Conservation (phyloP, 2,113 vertebrate species). For the Bubo blakistoni region DNA sequence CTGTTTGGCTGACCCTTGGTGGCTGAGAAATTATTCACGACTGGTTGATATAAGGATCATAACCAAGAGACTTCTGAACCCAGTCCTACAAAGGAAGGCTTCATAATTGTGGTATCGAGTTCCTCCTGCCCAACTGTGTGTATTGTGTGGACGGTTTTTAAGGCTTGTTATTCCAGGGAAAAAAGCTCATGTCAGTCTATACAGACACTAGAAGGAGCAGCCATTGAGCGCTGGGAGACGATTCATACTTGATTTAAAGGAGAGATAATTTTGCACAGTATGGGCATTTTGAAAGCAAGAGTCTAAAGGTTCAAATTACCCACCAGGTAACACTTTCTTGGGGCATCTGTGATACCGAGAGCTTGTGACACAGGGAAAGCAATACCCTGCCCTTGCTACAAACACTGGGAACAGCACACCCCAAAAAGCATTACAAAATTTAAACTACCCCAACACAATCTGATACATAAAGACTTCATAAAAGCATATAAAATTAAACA, state of each 20-base stretch:
- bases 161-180: background rate
- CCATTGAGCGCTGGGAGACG: background rate
- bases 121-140: background rate
- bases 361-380: rapidly evolving
- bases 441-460: too few relatives aligned
- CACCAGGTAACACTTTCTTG: background rate
- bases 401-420: background rate
- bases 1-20: background rate
- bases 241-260: rapidly evolving
- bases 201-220: background rate
- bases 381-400: background rate
- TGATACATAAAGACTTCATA: background rate
- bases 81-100: background rate
- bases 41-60: background rate
- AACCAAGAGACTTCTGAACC: background rate
- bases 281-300: background rate
- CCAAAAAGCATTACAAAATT: background rate
- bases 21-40: background rate
- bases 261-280: background rate
- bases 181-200: background rate
- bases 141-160: too few relatives aligned
- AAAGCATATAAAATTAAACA: background rate
- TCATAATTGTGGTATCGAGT: background rate
- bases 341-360: background rate
- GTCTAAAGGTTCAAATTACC: background rate